Base-by-base conservation (phyloP, 2,113 vertebrate genomes). In the Neofelis nebulosa region DNA sequence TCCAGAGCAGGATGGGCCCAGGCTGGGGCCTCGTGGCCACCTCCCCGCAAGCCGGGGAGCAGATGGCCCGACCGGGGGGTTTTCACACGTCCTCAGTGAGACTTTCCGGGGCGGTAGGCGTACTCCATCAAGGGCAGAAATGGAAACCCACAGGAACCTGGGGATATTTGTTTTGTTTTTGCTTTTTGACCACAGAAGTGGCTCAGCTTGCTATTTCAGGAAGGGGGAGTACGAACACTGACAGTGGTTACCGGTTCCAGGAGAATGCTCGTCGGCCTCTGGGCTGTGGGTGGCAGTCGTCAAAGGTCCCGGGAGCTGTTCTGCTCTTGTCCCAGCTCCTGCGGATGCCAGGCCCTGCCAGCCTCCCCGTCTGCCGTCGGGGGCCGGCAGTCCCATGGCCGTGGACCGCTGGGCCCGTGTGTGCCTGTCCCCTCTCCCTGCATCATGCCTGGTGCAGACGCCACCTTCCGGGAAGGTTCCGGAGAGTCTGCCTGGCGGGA, bases 81-180 rank as follows among this genome's bases (percentile, higher is more conserved):
- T 15, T 0, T 10, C 36, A 9, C 45, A 85, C 69, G 27, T 57
- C 80, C 50, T 48, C 15, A 41, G 25, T 31, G 14, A 88, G 38
- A 50, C n/a, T 4, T 19, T 41, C 71, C 50, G 21, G 2, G 6
- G 6, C 27, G 31, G 50, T 1, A 55, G 79, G 38, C 21, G 12
- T 45, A 86, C 5, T 27, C 76, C 27, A 33, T 11, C n/a, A 65
- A 88, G 52, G 68, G 61, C 63, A 57, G 65, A 73, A 55, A 71
- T 50, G n/a, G 38, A 73, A 93, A 45, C 66, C 73, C 92, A 88
- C 78, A 68, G 88, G 93, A 71, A 94, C 66, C 91, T 68, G 91
- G 82, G 68, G 38, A 36, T 45, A 73, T n/a, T 38, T 4, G 68
- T 50, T 96, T 91, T 85, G 78, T 63, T 96, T 91, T 93, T 90